Percentiles rank a stretch among this genome's conserved stretches.
phyloP scores from a whole-genome alignment of 2,113 vertebrate species.

The Nansenia antarctica region DNA sequence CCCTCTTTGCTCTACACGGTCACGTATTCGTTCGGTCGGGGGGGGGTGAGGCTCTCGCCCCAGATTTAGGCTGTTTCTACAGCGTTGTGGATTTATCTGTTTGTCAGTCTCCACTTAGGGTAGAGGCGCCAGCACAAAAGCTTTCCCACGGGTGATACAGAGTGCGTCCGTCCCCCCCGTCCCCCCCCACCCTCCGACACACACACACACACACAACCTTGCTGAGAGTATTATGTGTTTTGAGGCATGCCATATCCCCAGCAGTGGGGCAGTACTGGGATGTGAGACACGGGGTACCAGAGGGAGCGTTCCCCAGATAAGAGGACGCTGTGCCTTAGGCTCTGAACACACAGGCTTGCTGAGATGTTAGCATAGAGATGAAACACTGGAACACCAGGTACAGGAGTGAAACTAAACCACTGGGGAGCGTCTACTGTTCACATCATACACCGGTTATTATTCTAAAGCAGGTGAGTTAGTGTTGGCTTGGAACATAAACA shows the following conservation, averaged over 20 bases:
- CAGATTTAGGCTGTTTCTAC: constrained; percentile 18
- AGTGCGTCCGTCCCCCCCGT: constrained; percentile 17
- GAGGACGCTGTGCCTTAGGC: constrained; percentile 6
- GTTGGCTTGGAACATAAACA: too few species aligned
- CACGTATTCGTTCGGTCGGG: constrained; percentile 42
- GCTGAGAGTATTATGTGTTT: constrained; percentile 4
- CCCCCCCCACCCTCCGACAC: not conserved
- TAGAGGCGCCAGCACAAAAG: constrained; percentile 38
- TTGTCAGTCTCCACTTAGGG: constrained; percentile 44
- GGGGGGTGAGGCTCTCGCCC: constrained; percentile 7
- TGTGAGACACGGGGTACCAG: not conserved
- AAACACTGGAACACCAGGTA: too few species aligned
- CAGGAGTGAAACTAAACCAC: too few species aligned
- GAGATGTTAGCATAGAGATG: constrained; percentile 21
- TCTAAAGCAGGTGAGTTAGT: too few species aligned
- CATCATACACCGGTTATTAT: too few species aligned
- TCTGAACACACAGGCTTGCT: constrained; percentile 20
- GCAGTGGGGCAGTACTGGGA: constrained; percentile 2
- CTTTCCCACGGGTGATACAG: constrained; percentile 17
- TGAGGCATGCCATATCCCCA: constrained; percentile 6
- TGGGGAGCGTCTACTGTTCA: too few species aligned
- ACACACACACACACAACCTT: too few species aligned
- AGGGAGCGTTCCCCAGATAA: not conserved
- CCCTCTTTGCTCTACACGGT: constrained; percentile 18
- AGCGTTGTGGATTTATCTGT: constrained; percentile 41